Evolutionary conservation across 2,113 vertebrate species (phyloP).

Genomic region (Solenodon paradoxus): DNA sequence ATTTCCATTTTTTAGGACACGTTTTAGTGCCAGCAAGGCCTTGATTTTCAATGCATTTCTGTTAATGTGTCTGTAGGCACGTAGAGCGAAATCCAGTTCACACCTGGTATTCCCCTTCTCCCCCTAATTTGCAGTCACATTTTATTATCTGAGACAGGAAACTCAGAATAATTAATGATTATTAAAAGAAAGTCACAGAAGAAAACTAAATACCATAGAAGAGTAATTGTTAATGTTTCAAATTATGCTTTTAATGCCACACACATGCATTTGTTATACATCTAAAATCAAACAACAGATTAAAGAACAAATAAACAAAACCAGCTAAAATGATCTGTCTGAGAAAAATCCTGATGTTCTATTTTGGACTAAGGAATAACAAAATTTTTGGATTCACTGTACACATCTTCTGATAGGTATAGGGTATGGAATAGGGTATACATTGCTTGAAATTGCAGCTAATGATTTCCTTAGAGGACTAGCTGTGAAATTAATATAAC

Average conservation of each 20-base stretch:
- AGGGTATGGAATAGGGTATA: neutral
- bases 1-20: neutral
- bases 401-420: neutral
- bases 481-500: neutral
- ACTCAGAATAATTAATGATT: neutral
- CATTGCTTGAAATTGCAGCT: neutral
- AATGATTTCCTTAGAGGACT: neutral
- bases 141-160: neutral
- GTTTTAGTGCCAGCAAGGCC: neutral
- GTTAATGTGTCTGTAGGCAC: no score
- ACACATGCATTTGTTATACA: neutral
- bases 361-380: neutral
- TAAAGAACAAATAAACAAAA: neutral
- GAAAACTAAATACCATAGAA: neutral
- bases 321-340: neutral
- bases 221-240: neutral
- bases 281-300: neutral
- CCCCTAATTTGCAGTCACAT: neutral
- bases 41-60: neutral
- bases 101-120: neutral
- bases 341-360: neutral
- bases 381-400: neutral
- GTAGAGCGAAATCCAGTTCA: neutral
- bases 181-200: neutral
- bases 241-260: neutral